phyloP scores from a whole-genome alignment of 1,140 invertebrate species.

The Radopholus similis region DNA sequence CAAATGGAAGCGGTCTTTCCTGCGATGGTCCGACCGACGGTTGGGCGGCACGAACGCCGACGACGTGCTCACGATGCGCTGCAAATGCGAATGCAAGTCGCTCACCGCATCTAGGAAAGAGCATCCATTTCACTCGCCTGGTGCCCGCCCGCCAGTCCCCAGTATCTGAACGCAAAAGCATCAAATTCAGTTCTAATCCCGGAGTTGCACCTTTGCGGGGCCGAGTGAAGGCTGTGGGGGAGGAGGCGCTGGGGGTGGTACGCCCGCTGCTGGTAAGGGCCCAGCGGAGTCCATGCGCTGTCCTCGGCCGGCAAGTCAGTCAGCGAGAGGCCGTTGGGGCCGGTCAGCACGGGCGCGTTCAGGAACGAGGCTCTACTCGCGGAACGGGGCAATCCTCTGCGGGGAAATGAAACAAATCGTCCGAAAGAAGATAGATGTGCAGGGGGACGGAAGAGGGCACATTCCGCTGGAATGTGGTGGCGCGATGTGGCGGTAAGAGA shows the following conservation, averaged over 20 bases:
- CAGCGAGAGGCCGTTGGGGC: conserved; percentile 1
- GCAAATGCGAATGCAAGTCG: no score
- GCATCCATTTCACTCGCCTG: no score
- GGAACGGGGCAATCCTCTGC: conserved; percentile 9
- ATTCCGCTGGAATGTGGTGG: no score
- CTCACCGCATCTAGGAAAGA: no score
- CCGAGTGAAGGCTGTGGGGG: conserved; percentile 25
- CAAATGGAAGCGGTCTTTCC: conserved; percentile 40
- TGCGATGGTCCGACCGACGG: conserved; percentile 18
- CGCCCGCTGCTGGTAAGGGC: conserved; percentile 16
- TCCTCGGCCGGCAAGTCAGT: conserved; percentile 11
- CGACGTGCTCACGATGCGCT: conserved; percentile 48
- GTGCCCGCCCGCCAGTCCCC: conserved; percentile 39
- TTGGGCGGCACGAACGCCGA: conserved; percentile 41
- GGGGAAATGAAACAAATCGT: not conserved
- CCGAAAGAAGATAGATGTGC: no score
- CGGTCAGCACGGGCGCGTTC: conserved; percentile 13
- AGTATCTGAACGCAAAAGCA: conserved; percentile 32
- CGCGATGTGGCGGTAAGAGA: not conserved
- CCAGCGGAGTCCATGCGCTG: conserved; percentile 17
- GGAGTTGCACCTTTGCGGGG: conserved; percentile 10
- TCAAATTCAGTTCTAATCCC: not conserved
- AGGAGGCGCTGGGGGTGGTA: conserved; percentile 29
- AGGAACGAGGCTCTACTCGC: conserved; percentile 11
- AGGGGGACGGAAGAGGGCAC: no score